Percentiles rank a stretch among this genome's conserved stretches.
These are phyloP conservation scores for Pseudomyrmex dendroicus DNA, from an alignment of 1,140 invertebrate genomes.

Conservation along the genomic window DNA sequence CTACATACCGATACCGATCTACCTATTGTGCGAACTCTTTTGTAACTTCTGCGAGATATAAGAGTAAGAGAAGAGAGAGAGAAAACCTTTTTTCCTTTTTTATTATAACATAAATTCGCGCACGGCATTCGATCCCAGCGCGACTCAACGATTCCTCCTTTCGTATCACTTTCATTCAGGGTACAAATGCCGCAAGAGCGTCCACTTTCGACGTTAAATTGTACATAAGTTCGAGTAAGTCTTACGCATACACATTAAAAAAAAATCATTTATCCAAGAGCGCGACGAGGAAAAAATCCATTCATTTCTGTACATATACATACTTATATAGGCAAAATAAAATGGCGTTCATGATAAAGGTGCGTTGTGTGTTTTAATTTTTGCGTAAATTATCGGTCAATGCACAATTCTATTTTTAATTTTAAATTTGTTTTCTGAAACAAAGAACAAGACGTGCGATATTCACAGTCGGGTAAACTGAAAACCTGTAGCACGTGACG, in stretches of 20 bases:
- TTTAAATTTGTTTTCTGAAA: too few relatives aligned
- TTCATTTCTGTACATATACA: conserved; percentile 66
- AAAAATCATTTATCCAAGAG: conserved; percentile 71
- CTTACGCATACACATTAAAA: conserved; percentile 70
- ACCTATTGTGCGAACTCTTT: conserved; percentile 44
- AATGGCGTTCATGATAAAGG: conserved; percentile 72
- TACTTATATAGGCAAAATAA: conserved; percentile 72
- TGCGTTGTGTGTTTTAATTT: not conserved
- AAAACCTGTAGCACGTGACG: too few relatives aligned
- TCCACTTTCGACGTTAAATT: conserved; percentile 54
- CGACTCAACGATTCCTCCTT: conserved; percentile 53
- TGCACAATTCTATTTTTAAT: not conserved
- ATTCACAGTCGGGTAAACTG: too few relatives aligned
- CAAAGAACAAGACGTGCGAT: too few relatives aligned
- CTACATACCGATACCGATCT: not conserved
- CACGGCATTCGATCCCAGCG: not conserved
- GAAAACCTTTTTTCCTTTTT: conserved; percentile 53
- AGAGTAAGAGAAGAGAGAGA: conserved; percentile 19
- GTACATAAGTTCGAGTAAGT: conserved; percentile 75
- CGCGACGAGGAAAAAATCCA: conserved; percentile 53
- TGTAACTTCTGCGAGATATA: conserved; percentile 40
- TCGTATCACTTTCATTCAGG: conserved; percentile 70
- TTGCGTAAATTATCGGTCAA: not conserved
- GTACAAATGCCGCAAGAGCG: conserved; percentile 64
- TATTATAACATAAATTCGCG: conserved; percentile 57